These are phyloP conservation scores for Empis livida DNA, from an alignment of 2,888 invertebrate species.

Conservation along the genomic window DNA sequence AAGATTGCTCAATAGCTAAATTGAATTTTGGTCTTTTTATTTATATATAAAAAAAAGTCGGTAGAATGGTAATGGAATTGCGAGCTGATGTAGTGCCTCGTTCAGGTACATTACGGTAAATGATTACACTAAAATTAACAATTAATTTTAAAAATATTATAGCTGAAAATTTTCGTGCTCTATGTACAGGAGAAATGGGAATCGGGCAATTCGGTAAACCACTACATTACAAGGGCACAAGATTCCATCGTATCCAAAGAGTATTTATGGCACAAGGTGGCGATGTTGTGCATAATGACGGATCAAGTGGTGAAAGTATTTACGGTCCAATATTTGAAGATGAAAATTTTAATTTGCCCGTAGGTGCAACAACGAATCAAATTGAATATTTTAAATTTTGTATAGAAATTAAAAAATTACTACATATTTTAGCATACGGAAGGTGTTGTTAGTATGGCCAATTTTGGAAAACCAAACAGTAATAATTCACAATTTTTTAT, in stretches of 20 bases:
- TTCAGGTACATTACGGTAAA: neutral
- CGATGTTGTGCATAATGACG: slow-evolving; percentile 65
- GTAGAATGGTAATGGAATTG: slow-evolving; percentile 75
- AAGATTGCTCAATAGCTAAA: slow-evolving; percentile 1
- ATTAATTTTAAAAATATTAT: slow-evolving; percentile 39
- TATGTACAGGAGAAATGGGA: slow-evolving; percentile 88
- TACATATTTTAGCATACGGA: slow-evolving; percentile 41
- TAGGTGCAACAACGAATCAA: slow-evolving; percentile 30
- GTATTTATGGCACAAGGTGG: slow-evolving; percentile 85
- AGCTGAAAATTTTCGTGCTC: slow-evolving; percentile 78
- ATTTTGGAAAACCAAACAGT: slow-evolving; percentile 60
- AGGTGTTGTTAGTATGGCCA: slow-evolving; percentile 68
- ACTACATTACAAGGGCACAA: slow-evolving; percentile 70
- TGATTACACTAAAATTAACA: too few relatives aligned
- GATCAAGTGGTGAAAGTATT: slow-evolving; percentile 86
- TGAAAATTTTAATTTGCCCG: slow-evolving; percentile 65
- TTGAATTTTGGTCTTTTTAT: slow-evolving; percentile 21
- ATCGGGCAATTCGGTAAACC: slow-evolving; percentile 52
- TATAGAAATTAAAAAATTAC: too few relatives aligned
- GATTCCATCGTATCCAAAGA: slow-evolving; percentile 72
- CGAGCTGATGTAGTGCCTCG: slow-evolving; percentile 66
- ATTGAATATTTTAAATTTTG: too few relatives aligned
- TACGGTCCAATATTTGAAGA: slow-evolving; percentile 83
- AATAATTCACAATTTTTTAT: slow-evolving; percentile 96
- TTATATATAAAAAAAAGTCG: slow-evolving; percentile 40